Evolutionary conservation across 2,113 vertebrate genomes (phyloP), one percentile per base, ranked within the genome.

Genomic region (Lanius collurio): DNA sequence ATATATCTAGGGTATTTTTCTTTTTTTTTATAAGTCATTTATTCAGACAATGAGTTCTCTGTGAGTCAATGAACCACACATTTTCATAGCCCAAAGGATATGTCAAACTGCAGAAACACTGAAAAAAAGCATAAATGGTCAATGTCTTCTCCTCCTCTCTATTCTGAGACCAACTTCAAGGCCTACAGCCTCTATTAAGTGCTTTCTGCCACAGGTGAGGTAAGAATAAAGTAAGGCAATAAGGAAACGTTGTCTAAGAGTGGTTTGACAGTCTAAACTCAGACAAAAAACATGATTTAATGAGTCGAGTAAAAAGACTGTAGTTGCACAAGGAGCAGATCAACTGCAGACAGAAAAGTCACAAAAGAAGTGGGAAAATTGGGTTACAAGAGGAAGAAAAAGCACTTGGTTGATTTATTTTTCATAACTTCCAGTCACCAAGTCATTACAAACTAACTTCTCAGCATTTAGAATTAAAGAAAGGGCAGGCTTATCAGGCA

Each of bases 181-280:
- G 84, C 21, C 33, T 12, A 6, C 28, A 91, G 50, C 27, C 78
- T 77, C 50, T 41, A 37, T 22, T 69, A 88, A 80, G 50, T 56
- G 73, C 35, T 87, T 95, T 87, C 73, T 49, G 27, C 19, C 56
- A 52, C 55, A 75, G 68, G 10, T 59, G 41, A 94, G 78, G 88
- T 57, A 97, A 88, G 75, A 93, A 80, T 76, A 75, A 94, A 94
- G 63, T 28, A 83, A 83, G 33, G 41, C 83, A 64, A 81, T 88
- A 90, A 93, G 57, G 68, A 95, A 94, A 86, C 26, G 3, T 37
- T 70, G 64, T 65, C 57, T 77, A 67, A 83, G 39, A 87, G 20
- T 28, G 65, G 55, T 70, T 93, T 73, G 46, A 62, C 47, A 83
- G 39, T 69, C 59, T 77, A 83, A 91, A 92, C 35, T 63, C 46